A percentile compares a stretch with the other conserved stretches of the same genome.
These are phyloP conservation scores for Pygocentrus nattereri DNA, from an alignment of 2,797 vertebrate species.

Conservation along the genomic window DNA sequence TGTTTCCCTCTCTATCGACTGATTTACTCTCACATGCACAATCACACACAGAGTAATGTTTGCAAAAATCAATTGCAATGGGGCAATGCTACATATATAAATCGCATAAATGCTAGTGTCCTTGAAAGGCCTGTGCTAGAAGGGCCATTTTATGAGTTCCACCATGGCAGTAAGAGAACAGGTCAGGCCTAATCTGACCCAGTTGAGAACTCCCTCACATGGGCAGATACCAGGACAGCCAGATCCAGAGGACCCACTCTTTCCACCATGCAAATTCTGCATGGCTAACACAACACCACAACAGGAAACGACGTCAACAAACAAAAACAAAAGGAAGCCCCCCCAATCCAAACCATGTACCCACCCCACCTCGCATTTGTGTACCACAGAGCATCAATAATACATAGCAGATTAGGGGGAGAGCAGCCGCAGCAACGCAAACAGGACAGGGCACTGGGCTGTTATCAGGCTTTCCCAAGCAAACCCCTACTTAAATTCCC, in stretches of 20 bases:
- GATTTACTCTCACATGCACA: background rate
- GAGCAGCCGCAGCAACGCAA: constrained; percentile 50
- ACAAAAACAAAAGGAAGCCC: constrained; percentile 58
- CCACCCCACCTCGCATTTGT: constrained; percentile 30
- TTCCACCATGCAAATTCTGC: constrained; percentile 26
- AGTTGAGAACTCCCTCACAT: background rate
- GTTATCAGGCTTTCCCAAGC: constrained; percentile 66
- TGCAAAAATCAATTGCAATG: constrained; percentile 8
- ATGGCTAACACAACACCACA: constrained; percentile 25
- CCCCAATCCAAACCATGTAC: background rate
- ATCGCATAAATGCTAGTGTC: background rate
- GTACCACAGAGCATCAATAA: constrained; percentile 62
- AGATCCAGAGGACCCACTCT: constrained; percentile 12
- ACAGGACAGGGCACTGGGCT: constrained; percentile 58
- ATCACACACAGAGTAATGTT: background rate
- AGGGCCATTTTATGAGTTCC: background rate
- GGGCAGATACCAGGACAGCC: background rate
- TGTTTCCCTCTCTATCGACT: background rate
- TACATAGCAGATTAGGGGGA: constrained; percentile 60
- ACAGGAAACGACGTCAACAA: constrained; percentile 44
- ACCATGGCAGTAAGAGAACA: background rate
- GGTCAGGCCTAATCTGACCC: constrained; percentile 7
- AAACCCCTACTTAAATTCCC: constrained; percentile 74
- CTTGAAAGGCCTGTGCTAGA: background rate
- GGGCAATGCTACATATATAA: constrained; percentile 2